Base-by-base conservation (phyloP, 2,888 invertebrate species). In the Hypomecis punctinalis region DNA sequence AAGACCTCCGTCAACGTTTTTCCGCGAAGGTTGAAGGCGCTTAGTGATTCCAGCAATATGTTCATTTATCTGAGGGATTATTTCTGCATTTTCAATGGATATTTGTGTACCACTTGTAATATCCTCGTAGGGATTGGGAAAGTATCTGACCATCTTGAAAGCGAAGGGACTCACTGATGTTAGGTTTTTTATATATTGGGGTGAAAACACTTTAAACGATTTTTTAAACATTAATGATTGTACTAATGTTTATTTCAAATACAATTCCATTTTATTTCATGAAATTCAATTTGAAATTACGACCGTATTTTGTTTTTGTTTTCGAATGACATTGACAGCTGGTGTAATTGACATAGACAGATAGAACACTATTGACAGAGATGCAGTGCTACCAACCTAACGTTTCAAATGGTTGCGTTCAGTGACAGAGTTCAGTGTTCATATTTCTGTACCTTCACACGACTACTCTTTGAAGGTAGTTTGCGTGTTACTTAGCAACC, bases 1-100 rank as follows among this genome's bases (percentile, higher is more conserved):
- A 1, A 96, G 77, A 0, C 96, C 96, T 8, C 92, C 93, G 8
- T 89, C 88, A 6, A 95, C 95, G 78, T 94, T 85, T 67, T 85
- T 87, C 0, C 73, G 76, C 0, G 79, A 71, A 0, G 92, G 89
- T 55, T 78, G 84, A 52, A 89, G 65, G 11, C 88, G 85, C 68
- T 89, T 91, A 0, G 77, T 72, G 61, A 92, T 92, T 61, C 74
- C 88, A 49, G 74, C 74, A 11, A 90, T 63, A 61, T 89, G 77
- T 1, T 89, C 89, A 53, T 81, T 79, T 13, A 93, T 86, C 68
- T 83, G 85, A 53, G 67, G 51, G 10, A 69, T 70, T 39, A 90
- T 56, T 11, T 79, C 82, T 6, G 81, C 82, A 69, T 80, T 85
- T 36, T 84, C 76, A 7, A 87, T 67, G 0, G 63, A 49, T 5